A percentile compares a stretch with the other conserved stretches of the same genome.
Evolutionary conservation across 30 jellyfish, hydroid and myxozoan genomes (phyloP).

Genomic region (Catostylus mosaicus): DNA sequence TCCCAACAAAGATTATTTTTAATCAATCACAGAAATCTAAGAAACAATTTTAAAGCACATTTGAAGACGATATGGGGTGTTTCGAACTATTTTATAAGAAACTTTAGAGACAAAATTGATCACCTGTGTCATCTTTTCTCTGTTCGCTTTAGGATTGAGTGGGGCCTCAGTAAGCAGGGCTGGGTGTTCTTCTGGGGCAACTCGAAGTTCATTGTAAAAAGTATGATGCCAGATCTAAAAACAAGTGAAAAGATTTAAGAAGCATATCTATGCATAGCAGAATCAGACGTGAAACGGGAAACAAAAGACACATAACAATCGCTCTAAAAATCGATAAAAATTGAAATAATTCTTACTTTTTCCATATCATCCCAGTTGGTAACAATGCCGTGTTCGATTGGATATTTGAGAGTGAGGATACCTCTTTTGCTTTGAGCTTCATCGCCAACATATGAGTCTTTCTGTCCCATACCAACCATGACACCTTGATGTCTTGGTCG

Average conservation of each 20-base stretch:
- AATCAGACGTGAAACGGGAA: no score
- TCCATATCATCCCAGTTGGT: conserved; percentile 99
- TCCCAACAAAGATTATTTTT: no score
- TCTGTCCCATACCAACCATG: conserved; percentile 99
- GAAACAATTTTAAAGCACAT: no score
- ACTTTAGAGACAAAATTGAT: no score
- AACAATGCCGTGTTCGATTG: conserved; percentile 99
- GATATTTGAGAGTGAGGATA: conserved; percentile 94
- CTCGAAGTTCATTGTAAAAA: conserved; percentile 99
- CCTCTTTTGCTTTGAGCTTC: conserved; percentile 99
- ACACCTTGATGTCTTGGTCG: conserved; percentile 99
- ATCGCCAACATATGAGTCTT: conserved; percentile 98
- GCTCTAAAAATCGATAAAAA: not conserved
- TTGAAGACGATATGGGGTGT: no score
- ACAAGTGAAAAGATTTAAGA: no score
- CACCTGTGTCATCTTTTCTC: conserved; percentile 99
- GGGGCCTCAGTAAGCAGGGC: conserved; percentile 99
- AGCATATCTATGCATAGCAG: no score
- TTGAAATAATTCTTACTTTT: conserved; percentile 39
- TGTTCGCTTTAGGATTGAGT: conserved; percentile 98
- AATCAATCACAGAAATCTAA: no score
- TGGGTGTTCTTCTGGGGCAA: conserved; percentile 99
- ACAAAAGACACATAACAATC: no score
- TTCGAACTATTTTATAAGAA: no score
- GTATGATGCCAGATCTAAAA: conserved; percentile 99